phyloP scores from a whole-genome alignment of 2,797 vertebrate genomes.

The Chromobotia macracanthus region DNA sequence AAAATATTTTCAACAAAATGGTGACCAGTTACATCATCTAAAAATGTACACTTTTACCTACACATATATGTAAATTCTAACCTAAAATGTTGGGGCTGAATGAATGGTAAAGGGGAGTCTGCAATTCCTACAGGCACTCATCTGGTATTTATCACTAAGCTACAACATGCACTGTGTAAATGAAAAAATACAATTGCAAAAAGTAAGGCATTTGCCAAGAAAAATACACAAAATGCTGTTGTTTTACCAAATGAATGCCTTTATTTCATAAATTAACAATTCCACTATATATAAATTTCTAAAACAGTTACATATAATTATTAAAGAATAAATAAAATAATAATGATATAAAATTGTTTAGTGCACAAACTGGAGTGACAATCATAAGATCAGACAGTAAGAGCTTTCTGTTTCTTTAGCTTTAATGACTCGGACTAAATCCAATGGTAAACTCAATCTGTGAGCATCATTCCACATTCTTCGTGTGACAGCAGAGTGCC shows the following conservation, averaged over 20 bases:
- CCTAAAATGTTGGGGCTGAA: no score
- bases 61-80: no score
- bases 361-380: background rate
- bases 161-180: background rate
- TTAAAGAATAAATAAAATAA: no score
- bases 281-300: background rate
- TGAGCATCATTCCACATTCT: conserved; percentile 27
- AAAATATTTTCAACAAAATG: no score
- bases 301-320: no score
- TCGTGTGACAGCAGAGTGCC: conserved; percentile 41
- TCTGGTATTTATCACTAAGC: background rate
- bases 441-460: background rate
- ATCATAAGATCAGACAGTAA: background rate
- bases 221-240: no score
- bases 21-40: no score
- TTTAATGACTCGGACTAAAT: background rate
- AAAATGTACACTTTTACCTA: no score
- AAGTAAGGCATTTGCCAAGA: no score
- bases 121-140: no score
- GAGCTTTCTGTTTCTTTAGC: background rate
- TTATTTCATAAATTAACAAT: background rate
- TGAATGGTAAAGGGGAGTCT: no score
- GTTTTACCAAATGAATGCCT: background rate
- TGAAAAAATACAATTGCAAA: background rate
- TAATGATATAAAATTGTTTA: no score